Conservation (phyloP, 2,797 vertebrate species). For the Acanthis flammea region DNA sequence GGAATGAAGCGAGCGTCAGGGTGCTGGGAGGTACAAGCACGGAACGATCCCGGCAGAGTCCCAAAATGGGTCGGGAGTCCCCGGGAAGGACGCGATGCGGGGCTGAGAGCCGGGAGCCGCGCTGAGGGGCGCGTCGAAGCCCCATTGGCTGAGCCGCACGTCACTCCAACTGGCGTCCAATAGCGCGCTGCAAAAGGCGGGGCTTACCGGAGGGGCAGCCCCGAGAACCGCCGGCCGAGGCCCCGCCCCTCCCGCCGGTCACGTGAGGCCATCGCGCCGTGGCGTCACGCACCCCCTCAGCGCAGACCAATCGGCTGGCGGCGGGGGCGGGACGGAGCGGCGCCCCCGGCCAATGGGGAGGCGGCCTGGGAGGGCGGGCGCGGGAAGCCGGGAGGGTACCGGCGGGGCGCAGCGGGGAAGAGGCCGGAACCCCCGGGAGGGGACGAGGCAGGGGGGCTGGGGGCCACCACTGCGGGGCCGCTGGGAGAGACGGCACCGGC, state of each 20-base stretch:
- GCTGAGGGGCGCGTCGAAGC: neutral
- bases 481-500: neutral
- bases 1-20: neutral
- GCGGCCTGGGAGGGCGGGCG: neutral
- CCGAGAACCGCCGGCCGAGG: accelerated
- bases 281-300: neutral
- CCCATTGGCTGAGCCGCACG: neutral
- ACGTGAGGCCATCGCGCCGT: neutral
- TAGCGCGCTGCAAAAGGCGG: accelerated
- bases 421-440: neutral
- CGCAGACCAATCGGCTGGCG: neutral
- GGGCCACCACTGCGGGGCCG: too few species aligned
- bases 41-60: neutral
- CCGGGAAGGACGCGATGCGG: neutral
- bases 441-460: neutral
- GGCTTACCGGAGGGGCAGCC: neutral
- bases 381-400: neutral
- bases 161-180: accelerated
- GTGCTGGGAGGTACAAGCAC: too few species aligned
- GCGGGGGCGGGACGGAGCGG: neutral
- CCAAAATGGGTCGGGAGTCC: accelerated
- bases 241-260: neutral
- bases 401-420: neutral
- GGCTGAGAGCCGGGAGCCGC: neutral
- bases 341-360: neutral